Percentiles rank a stretch among this genome's conserved stretches.
Evolutionary conservation across 1,140 invertebrate species (phyloP).

Genomic region (Ectropis grisescens): DNA sequence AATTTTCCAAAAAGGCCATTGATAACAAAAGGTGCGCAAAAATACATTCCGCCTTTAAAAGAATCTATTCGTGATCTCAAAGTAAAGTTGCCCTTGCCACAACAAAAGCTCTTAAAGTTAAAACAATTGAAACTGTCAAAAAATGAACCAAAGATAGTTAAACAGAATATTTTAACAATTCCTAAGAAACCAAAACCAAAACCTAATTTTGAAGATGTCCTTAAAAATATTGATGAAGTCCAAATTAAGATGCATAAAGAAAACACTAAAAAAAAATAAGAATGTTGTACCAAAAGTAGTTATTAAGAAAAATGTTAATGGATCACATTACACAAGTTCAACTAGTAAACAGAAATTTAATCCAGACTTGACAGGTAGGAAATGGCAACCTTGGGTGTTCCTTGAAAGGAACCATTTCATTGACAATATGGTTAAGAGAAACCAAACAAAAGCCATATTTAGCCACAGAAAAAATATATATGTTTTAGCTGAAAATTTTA

Average conservation of each 20-base stretch:
- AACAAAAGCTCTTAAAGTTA: slow-evolving; percentile 52
- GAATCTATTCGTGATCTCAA: slow-evolving; percentile 46
- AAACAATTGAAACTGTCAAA: slow-evolving; percentile 53
- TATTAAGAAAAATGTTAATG: slow-evolving; percentile 62
- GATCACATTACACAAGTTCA: slow-evolving; percentile 61
- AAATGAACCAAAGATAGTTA: slow-evolving; percentile 36
- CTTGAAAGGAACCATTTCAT: slow-evolving; percentile 58
- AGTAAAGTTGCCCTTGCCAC: slow-evolving; percentile 52
- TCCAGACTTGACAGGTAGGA: slow-evolving; percentile 56
- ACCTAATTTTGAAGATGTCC: slow-evolving; percentile 67
- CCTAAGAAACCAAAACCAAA: slow-evolving; percentile 56
- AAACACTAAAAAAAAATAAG: slow-evolving; percentile 47
- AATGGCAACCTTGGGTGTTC: slow-evolving; percentile 67
- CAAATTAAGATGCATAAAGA: slow-evolving; percentile 55
- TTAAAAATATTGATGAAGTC: slow-evolving; percentile 64
- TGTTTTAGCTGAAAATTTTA: slow-evolving; percentile 50
- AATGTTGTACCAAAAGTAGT: slow-evolving; percentile 59
- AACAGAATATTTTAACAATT: slow-evolving; percentile 11
- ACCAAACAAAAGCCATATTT: slow-evolving; percentile 47
- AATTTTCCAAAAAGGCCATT: slow-evolving; percentile 31
- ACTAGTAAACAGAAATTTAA: slow-evolving; percentile 28
- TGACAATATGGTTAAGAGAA: slow-evolving; percentile 56
- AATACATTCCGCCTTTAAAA: slow-evolving; percentile 63
- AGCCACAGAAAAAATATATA: slow-evolving; percentile 46
- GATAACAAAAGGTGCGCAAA: slow-evolving; percentile 64